Conservation (phyloP, 2,888 invertebrate species). For the Agonopterix arenella region DNA sequence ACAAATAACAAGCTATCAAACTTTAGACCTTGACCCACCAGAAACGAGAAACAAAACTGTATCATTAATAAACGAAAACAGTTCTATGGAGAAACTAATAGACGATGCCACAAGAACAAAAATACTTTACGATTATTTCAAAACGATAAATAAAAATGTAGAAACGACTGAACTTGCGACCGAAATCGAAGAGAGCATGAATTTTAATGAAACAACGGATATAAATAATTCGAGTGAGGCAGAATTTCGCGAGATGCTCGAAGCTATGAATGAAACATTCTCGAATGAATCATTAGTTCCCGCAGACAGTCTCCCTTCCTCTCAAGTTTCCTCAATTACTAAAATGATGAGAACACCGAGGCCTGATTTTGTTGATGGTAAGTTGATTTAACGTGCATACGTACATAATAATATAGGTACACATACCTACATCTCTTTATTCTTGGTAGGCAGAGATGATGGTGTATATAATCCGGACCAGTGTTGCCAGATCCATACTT, state of each 20-base stretch:
- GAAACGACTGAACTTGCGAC: not conserved
- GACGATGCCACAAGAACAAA: slow-evolving; percentile 55
- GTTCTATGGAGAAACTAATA: slow-evolving; percentile 54
- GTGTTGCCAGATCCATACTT: too few relatives aligned
- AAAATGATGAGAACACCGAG: slow-evolving; percentile 26
- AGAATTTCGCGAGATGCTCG: slow-evolving; percentile 1
- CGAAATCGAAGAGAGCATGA: slow-evolving; percentile 9
- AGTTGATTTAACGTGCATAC: slow-evolving; percentile 15
- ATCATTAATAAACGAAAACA: slow-evolving; percentile 22
- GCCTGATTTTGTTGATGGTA: slow-evolving; percentile 35
- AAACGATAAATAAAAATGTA: slow-evolving; percentile 46
- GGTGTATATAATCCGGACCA: too few relatives aligned
- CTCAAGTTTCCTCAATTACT: slow-evolving; percentile 27
- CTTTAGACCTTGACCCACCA: not conserved
- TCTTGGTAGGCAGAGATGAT: too few relatives aligned
- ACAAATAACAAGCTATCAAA: slow-evolving; percentile 6
- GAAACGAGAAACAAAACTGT: not conserved
- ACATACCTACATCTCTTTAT: too few relatives aligned
- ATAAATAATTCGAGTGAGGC: too few relatives aligned
- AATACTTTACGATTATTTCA: slow-evolving; percentile 59
- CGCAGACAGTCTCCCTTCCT: slow-evolving; percentile 6
- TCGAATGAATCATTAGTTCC: slow-evolving; percentile 32
- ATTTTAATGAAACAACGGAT: slow-evolving; percentile 13
- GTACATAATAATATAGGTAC: too few relatives aligned
- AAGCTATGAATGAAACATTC: slow-evolving; percentile 9